Evolutionary conservation across 2,797 vertebrate genomes (phyloP).

Genomic region (Loris lydekkerianus): DNA sequence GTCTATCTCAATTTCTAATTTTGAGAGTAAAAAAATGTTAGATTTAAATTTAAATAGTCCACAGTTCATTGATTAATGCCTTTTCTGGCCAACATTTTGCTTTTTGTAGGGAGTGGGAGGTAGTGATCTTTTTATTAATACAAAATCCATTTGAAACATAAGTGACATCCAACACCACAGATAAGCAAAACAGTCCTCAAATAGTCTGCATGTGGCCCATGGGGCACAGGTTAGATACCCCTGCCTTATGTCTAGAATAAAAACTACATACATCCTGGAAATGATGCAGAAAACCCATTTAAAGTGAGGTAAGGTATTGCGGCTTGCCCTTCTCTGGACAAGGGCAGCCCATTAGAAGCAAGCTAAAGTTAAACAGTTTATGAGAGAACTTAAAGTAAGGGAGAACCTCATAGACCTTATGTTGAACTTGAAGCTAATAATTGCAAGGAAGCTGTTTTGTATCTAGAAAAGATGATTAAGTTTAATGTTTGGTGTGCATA

Average conservation of each 20-base stretch:
- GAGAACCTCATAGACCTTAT: not conserved
- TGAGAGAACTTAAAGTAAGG: not conserved
- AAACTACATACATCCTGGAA: no score
- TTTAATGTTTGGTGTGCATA: conserved; percentile 34
- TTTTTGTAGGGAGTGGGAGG: not conserved
- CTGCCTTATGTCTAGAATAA: no score
- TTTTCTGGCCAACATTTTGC: not conserved
- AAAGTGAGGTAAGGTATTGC: no score
- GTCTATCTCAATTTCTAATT: conserved; percentile 44
- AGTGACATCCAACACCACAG: not conserved
- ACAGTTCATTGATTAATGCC: conserved; percentile 23
- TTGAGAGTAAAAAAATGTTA: conserved; percentile 5
- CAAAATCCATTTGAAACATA: not conserved
- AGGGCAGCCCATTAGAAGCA: no score
- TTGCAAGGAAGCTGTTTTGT: not conserved
- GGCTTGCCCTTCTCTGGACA: no score
- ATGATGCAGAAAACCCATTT: no score
- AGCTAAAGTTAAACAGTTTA: no score
- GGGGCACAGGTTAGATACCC: no score
- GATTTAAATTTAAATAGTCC: conserved; percentile 13
- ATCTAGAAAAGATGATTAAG: conserved; percentile 31
- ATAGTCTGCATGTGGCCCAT: no score
- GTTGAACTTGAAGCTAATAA: conserved; percentile 50
- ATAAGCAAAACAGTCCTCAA: no score
- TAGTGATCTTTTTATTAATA: conserved; percentile 28